phyloP scores from a whole-genome alignment of 2,888 invertebrate genomes.

The Drosophila demipolita region DNA sequence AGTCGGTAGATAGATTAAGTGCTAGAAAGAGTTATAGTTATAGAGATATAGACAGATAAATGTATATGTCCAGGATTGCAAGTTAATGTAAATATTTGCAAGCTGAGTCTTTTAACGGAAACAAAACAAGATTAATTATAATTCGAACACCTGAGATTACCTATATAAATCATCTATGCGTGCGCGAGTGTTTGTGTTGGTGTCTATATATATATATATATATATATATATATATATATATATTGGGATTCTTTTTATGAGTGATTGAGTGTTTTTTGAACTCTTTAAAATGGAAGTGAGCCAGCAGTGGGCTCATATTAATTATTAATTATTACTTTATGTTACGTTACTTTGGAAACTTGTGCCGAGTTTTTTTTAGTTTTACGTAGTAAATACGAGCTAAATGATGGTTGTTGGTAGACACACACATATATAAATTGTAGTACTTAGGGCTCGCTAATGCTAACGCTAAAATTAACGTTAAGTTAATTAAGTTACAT shows the following conservation, averaged over 20 bases:
- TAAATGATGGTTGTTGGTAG: slow-evolving; percentile 18
- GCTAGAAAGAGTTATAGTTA: slow-evolving; percentile 12
- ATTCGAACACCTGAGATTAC: slow-evolving; percentile 73
- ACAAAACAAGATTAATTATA: slow-evolving; percentile 39
- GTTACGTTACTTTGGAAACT: slow-evolving; percentile 13
- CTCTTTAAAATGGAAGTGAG: slow-evolving; percentile 10
- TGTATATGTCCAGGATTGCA: slow-evolving; percentile 16
- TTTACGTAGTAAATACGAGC: slow-evolving; percentile 13
- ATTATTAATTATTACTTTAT: background rate
- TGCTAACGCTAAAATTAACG: background rate
- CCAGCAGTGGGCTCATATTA: slow-evolving; percentile 2
- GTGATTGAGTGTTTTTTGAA: background rate
- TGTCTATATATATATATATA: background rate
- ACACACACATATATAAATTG: background rate
- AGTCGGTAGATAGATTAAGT: slow-evolving; percentile 17
- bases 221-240: background rate
- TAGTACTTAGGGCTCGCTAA: slow-evolving; percentile 32
- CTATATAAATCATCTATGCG: slow-evolving; percentile 32
- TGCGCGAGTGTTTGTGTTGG: slow-evolving; percentile 3
- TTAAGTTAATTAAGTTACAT: slow-evolving; percentile 45
- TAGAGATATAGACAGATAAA: slow-evolving; percentile 10
- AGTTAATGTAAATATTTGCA: slow-evolving; percentile 12
- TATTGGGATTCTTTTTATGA: background rate
- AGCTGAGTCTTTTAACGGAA: slow-evolving; percentile 19
- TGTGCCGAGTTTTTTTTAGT: slow-evolving; percentile 25